phyloP scores from a whole-genome alignment of 1,140 invertebrate species.

The Drosophila virilis region DNA sequence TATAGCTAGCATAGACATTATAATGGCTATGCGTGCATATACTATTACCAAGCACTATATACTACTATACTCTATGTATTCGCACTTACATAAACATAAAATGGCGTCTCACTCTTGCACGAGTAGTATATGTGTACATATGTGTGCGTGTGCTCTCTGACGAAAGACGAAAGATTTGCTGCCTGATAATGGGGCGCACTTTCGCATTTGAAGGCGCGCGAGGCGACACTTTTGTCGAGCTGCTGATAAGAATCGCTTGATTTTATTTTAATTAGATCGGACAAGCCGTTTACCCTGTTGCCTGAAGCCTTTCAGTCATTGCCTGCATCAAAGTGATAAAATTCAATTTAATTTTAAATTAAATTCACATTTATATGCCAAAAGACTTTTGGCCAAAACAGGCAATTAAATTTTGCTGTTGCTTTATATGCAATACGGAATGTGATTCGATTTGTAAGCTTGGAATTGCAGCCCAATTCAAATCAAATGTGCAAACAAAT shows the following conservation, averaged over 20 bases:
- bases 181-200: constrained; percentile 41
- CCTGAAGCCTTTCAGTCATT: constrained; percentile 1
- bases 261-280: constrained; percentile 31
- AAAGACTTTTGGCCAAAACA: constrained; percentile 12
- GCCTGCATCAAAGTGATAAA: constrained; percentile 2
- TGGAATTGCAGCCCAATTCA: constrained; percentile 32
- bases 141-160: background rate
- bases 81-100: no score
- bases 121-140: background rate
- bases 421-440: constrained; percentile 1
- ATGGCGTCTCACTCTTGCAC: no score
- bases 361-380: constrained; percentile 40
- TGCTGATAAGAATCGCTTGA: constrained; percentile 37
- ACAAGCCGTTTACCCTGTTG: constrained; percentile 17
- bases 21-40: no score
- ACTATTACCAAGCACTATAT: no score
- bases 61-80: no score
- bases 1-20: no score
- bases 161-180: constrained; percentile 33
- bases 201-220: constrained; percentile 39
- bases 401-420: constrained; percentile 5
- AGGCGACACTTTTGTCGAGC: constrained; percentile 22
- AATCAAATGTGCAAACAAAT: constrained; percentile 48
- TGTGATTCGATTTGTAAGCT: constrained; percentile 26
- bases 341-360: constrained; percentile 22